phyloP scores from a whole-genome alignment of 2,113 vertebrate species.

The Corydoras maculifer region DNA sequence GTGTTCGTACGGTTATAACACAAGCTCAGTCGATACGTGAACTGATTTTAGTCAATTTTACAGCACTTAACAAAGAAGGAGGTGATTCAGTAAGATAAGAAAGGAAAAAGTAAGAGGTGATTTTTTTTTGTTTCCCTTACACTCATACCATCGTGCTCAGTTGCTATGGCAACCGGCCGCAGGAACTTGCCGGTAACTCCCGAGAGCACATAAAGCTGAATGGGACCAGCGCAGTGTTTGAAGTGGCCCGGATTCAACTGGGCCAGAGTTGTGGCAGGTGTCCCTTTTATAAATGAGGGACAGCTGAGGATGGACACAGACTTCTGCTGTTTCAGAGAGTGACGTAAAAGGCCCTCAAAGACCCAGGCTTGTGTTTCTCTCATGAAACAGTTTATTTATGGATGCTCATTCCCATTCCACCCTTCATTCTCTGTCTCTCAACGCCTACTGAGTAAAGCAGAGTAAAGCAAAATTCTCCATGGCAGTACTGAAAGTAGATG shows the following conservation, averaged over 20 bases:
- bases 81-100: background rate
- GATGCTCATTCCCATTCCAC: background rate
- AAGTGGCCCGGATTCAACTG: background rate
- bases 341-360: background rate
- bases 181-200: conserved; percentile 59
- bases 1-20: background rate
- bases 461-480: background rate
- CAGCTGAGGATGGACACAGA: background rate
- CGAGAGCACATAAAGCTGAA: conserved; percentile 45
- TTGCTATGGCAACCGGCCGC: conserved; percentile 66
- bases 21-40: background rate
- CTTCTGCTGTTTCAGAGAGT: background rate
- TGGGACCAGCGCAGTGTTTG: background rate
- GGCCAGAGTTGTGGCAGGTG: background rate
- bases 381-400: background rate
- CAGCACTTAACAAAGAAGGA: conserved; percentile 7
- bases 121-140: conserved; percentile 48
- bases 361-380: background rate
- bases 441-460: background rate
- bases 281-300: background rate
- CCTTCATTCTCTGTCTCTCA: background rate
- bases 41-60: background rate
- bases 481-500: background rate
- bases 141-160: conserved; percentile 43
- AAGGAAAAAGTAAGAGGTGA: background rate